Base-by-base conservation (phyloP, 2,888 invertebrate genomes). In the Acrobasis suavella region DNA sequence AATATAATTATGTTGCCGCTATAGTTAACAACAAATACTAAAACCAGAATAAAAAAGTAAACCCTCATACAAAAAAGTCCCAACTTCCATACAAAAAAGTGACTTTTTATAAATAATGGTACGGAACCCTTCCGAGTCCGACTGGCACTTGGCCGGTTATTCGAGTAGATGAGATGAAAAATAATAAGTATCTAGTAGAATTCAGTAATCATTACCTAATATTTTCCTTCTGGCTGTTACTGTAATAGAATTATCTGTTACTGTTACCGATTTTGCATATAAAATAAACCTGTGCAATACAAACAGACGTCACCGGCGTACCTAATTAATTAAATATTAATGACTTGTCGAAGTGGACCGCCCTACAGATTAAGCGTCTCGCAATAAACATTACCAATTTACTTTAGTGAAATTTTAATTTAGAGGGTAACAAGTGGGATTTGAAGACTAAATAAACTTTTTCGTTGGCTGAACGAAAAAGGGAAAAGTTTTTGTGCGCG, bases 311-410 rank as follows among this genome's bases (percentile, higher is more conserved):
- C 60, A 67, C 69, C 69, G 65, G 67, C 68, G 67, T 70, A n/a
- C n/a, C n/a, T n/a, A 67, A 73, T 69, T 72, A 74, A 72, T 73
- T 65, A 58, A 67, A 63, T 66, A 67, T 64, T 65, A 74, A 72
- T 72, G 72, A 75, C 73, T 74, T 69, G 70, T 69, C 66, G 54
- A 67, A 72, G 66, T 63, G 46, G 50, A 37, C 22, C 60, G 46
- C 62, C 62, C 60, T 50, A 64, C 63, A 68, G 60, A 64, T 60
- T 58, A 63, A 60, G 42, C 56, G 61, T 14, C 65, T 62, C 58
- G 58, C 63, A 66, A 70, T 68, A 69, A 74, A 70, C 64, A 68
- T 60, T 70, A 60, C 55, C 54, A 69, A 69, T 70, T 65, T 63
- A 69, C 22, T 22, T 22, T 22, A 61, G 64, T 67, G 60, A 73